Base-by-base conservation (phyloP, 2,888 invertebrate genomes). In the Eustalomyia histrio region DNA sequence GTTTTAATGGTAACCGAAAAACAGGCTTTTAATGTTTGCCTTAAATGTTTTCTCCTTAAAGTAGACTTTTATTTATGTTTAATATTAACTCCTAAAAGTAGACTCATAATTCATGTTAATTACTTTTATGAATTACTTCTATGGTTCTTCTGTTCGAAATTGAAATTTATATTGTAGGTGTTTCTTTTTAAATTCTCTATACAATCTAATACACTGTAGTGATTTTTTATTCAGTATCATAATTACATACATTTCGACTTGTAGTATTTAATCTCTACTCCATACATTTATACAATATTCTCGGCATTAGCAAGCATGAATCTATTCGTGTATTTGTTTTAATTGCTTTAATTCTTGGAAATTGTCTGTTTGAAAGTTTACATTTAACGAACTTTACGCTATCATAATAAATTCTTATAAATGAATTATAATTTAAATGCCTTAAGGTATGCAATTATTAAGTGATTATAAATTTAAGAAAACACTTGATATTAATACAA, bases 361-460 rank as follows among this genome's bases (percentile, higher is more conserved):
- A n/a, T 47, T 58, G 47, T 24, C 14, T 39, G 18, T 9, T 21
- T 8, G 17, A 50, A 18, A 69, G 33, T 69, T 50, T n/a, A 18
- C n/a, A 33, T 60, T 69, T 60, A 33, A 69, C 60, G 50, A 69
- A 69, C 60, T 35, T 39, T 55, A n/a, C 24, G 35, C 14, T 47
- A n/a, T 61, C 39, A 63, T 43, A 21, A 53, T 61, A 63, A 63
- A 55, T 55, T 47, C 14, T 21, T 21, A n/a, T 53, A 9, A 24
- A 12, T 52, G 55, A n/a, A 47, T 53, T 73, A 58, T 58, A 21
- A 52, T 58, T 47, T 55, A 50, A 50, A 57, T 53, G 29, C 52
- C 71, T 63, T 58, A 65, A 71, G 50, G 58, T 52, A 63, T 43
- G 72, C 63, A 63, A 72, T 63, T 61, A 53, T 63, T 72, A 43